Conservation (phyloP, 1,140 invertebrate species). For the Zaprionus taronus region DNA sequence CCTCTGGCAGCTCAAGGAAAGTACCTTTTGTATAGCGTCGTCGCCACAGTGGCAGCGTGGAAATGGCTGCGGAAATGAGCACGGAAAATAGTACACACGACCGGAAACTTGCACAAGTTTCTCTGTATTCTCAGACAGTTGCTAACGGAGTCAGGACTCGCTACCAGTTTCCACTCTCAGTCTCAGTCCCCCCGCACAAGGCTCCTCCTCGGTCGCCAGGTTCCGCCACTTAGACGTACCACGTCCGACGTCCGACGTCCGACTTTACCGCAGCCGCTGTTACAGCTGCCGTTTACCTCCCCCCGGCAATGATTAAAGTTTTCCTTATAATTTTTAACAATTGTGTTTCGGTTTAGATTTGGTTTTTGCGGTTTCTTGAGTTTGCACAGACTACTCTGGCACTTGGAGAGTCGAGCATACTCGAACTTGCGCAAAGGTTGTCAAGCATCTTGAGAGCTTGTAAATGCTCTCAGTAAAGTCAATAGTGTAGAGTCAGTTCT, state of each 20-base stretch:
- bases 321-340: slow-evolving; percentile 82
- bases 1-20: slow-evolving; percentile 57
- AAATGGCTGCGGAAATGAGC: slow-evolving; percentile 80
- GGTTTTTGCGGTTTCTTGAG: slow-evolving; percentile 52
- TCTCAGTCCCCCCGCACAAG: background rate
- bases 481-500: background rate
- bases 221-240: slow-evolving; percentile 46
- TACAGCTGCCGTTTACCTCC: slow-evolving; percentile 39
- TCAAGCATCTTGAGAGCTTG: background rate
- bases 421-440: background rate
- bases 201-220: background rate
- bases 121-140: slow-evolving; percentile 78
- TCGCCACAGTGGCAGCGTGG: slow-evolving; percentile 43
- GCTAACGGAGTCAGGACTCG: slow-evolving; percentile 59
- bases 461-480: background rate
- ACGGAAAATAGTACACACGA: slow-evolving; percentile 82
- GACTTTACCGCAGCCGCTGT: background rate
- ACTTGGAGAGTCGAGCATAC: background rate
- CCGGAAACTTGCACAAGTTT: slow-evolving; percentile 81
- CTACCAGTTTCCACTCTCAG: slow-evolving; percentile 8
- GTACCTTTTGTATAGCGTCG: slow-evolving; percentile 58
- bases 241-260: slow-evolving; percentile 23
- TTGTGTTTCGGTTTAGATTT: slow-evolving; percentile 82
- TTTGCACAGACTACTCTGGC: slow-evolving; percentile 36
- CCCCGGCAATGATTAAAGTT: slow-evolving; percentile 81